Evolutionary conservation across 2,888 invertebrate species (phyloP), one percentile per base, ranked within the genome.

Genomic region (Microplitis manilae): DNA sequence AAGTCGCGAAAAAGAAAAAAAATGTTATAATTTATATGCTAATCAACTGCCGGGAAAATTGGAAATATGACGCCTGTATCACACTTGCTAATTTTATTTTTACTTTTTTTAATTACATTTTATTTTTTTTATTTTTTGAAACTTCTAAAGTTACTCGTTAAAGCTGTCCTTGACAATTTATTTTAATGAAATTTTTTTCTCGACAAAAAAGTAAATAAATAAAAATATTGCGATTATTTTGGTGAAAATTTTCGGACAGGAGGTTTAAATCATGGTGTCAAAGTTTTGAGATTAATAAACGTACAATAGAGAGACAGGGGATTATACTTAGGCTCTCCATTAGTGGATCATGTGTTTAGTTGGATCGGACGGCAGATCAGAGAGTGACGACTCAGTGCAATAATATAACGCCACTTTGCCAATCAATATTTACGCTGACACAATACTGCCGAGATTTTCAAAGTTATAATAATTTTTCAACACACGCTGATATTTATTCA

Each of bases 21-120:
- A 75, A 79, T 65, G 70, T 72, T 75, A 80, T 82, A 82, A 80
- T 82, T 79, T 81, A 74, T 79, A 83, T 80, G 81, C 71, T 82
- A 82, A 83, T 82, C 75, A 77, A 76, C 73, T 76, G 68, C 50
- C 71, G 72, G 77, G 74, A 78, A 81, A 77, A 80, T 81, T 77
- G 82, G 74, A 75, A 80, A 79, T 77, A 76, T 78, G 69, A 38
- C 73, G 13, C 67, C 17, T 60, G 68, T 72, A 77, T 76, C 79
- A 71, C 74, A 68, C 30, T 60, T 60, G 59, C 65, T 7, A 39
- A 59, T 30, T 71, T 61, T 65, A 30, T 17, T 62, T 62, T n/a
- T 69, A 59, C 59, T 17, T 30, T 30, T 7, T 20, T 20, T 20
- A 20, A 20, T 20, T 20, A 20, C 1, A 20, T 62, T 62, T n/a